phyloP scores from a whole-genome alignment of 2,888 invertebrate species.

The Uloborus plumipes region DNA sequence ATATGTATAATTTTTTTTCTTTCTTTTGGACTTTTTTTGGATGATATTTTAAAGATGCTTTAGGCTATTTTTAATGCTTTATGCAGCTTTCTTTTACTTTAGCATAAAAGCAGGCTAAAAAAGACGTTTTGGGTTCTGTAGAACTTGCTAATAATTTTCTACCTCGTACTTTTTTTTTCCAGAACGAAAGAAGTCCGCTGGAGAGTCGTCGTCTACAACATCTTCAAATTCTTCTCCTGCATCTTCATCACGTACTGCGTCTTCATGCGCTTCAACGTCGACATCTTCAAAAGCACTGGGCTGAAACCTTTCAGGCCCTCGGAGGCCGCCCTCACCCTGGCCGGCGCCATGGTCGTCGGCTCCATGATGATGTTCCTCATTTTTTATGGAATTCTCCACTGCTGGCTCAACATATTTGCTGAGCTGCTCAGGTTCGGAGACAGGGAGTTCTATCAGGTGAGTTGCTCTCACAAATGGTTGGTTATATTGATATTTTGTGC shows the following conservation, averaged over 20 bases:
- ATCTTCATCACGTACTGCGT: slow-evolving; percentile 79
- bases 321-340: slow-evolving; percentile 68
- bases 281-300: slow-evolving; percentile 30
- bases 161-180: not conserved
- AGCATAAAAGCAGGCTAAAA: too few species aligned
- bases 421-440: slow-evolving; percentile 91
- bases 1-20: not conserved
- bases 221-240: slow-evolving; percentile 83
- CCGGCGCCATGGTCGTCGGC: slow-evolving; percentile 82
- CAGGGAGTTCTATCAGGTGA: slow-evolving; percentile 82
- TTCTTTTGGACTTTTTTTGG: not conserved
- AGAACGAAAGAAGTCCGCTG: slow-evolving; percentile 47
- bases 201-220: slow-evolving; percentile 76
- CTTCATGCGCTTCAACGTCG: slow-evolving; percentile 38
- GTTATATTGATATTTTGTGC: too few species aligned
- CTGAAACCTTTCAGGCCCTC: slow-evolving; percentile 8
- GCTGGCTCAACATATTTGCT: slow-evolving; percentile 91
- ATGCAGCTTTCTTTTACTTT: too few species aligned
- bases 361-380: slow-evolving; percentile 80
- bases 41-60: too few species aligned
- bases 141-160: not conserved
- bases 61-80: too few species aligned
- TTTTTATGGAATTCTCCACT: slow-evolving; percentile 90
- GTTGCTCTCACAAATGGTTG: slow-evolving; percentile 14
- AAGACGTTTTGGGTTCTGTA: too few species aligned